A percentile compares a stretch with the other conserved stretches of the same genome.
These are phyloP conservation scores for Panzeria rudis DNA, from an alignment of 2,888 invertebrate species.

Conservation along the genomic window DNA sequence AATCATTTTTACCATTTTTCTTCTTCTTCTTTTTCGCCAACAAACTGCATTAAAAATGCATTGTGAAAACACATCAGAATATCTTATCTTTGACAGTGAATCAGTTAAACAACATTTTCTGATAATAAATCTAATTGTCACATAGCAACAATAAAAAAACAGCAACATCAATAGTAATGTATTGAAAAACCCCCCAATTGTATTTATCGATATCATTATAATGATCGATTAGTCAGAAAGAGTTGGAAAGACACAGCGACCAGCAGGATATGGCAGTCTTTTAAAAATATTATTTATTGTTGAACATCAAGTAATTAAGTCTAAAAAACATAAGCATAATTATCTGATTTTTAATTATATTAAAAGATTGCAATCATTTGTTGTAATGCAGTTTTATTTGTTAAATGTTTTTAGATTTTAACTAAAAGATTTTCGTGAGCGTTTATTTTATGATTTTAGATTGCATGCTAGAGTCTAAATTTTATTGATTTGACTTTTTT, in stretches of 20 bases:
- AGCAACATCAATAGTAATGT: conserved; percentile 20
- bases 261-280: conserved; percentile 10
- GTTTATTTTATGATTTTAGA: not conserved
- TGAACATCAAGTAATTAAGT: conserved; percentile 50
- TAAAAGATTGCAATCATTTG: conserved; percentile 48
- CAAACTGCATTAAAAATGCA: conserved; percentile 45
- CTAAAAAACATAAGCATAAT: conserved; percentile 13
- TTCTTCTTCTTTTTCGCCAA: not conserved
- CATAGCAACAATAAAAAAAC: conserved; percentile 74
- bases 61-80: conserved; percentile 60
- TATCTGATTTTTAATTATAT: conserved; percentile 56
- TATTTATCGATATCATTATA: conserved; percentile 56
- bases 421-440: conserved; percentile 17
- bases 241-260: conserved; percentile 19
- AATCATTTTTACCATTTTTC: conserved; percentile 47
- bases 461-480: not conserved
- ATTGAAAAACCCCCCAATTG: conserved; percentile 46
- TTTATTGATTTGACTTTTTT: too few species aligned
- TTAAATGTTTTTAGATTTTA: conserved; percentile 26
- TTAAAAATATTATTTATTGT: conserved; percentile 46
- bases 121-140: conserved; percentile 84
- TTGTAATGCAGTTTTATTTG: conserved; percentile 8
- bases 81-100: conserved; percentile 74
- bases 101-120: conserved; percentile 78
- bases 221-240: conserved; percentile 56